These are phyloP conservation scores for Pedionomus torquatus DNA, from an alignment of 2,113 vertebrate species.

Conservation along the genomic window DNA sequence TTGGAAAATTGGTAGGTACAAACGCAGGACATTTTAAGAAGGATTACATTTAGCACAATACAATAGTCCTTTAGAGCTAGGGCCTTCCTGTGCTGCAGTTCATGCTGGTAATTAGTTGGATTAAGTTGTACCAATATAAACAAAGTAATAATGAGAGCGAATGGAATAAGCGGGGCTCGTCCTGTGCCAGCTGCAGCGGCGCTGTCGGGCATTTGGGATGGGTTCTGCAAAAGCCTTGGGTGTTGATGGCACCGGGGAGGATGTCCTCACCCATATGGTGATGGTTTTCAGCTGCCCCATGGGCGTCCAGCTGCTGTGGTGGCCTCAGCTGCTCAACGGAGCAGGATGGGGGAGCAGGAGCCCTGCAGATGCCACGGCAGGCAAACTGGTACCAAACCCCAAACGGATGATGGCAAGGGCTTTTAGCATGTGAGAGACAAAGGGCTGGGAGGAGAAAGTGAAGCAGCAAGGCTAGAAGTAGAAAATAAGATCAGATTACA, in stretches of 20 bases:
- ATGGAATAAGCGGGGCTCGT: background rate
- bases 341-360: background rate
- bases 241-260: background rate
- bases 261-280: rapidly evolving
- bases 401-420: background rate
- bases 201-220: background rate
- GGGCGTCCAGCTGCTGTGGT: background rate
- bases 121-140: background rate
- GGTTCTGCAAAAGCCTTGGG: background rate
- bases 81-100: background rate
- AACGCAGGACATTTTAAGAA: background rate
- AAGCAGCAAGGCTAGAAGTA: constrained; percentile 7
- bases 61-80: background rate
- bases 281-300: background rate
- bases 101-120: background rate
- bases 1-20: background rate
- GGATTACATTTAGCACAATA: background rate
- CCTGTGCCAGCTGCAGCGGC: background rate
- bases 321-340: background rate
- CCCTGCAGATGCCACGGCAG: background rate
- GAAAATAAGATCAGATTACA: constrained; percentile 20
- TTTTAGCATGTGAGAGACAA: background rate
- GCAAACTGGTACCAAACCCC: background rate
- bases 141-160: background rate
- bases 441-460: background rate